Percentiles rank a stretch among this genome's conserved stretches.
Conservation (phyloP, 2,113 vertebrate genomes). For the Muntiacus reevesi region DNA sequence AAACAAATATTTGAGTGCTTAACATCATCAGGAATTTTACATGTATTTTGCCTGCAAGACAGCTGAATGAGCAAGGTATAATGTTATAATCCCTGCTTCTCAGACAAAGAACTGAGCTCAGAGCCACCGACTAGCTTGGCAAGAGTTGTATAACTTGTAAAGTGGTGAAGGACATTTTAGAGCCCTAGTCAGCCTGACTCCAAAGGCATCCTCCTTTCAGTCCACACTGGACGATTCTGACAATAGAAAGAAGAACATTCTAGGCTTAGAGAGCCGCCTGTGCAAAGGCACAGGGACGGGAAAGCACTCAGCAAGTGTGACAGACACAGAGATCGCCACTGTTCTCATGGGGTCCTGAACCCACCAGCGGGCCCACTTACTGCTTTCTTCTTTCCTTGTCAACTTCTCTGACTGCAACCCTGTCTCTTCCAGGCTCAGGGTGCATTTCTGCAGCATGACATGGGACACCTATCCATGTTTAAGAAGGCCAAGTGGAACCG, state of each 20-base stretch:
- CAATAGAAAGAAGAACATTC: no score
- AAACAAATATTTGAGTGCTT: background rate
- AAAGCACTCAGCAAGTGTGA: background rate
- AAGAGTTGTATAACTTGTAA: no score
- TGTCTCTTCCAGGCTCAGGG: slow-evolving; percentile 74
- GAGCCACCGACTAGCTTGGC: no score
- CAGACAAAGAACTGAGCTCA: no score
- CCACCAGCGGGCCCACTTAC: fast-evolving
- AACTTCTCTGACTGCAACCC: background rate
- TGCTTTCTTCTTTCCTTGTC: background rate
- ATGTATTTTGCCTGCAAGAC: no score
- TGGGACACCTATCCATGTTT: slow-evolving; percentile 81
- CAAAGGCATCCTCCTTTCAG: no score
- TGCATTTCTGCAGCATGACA: slow-evolving; percentile 80
- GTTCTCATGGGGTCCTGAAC: background rate
- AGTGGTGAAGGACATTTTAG: no score
- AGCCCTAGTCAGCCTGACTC: no score
- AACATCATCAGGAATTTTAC: background rate
- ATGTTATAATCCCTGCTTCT: no score
- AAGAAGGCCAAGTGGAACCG: slow-evolving; percentile 80
- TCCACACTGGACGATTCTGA: no score
- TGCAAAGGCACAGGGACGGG: background rate
- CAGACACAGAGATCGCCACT: background rate
- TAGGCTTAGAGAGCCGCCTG: background rate
- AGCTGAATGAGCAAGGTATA: no score